These are phyloP conservation scores for Cryptus armator DNA, from an alignment of 2,888 invertebrate species.

Conservation along the genomic window DNA sequence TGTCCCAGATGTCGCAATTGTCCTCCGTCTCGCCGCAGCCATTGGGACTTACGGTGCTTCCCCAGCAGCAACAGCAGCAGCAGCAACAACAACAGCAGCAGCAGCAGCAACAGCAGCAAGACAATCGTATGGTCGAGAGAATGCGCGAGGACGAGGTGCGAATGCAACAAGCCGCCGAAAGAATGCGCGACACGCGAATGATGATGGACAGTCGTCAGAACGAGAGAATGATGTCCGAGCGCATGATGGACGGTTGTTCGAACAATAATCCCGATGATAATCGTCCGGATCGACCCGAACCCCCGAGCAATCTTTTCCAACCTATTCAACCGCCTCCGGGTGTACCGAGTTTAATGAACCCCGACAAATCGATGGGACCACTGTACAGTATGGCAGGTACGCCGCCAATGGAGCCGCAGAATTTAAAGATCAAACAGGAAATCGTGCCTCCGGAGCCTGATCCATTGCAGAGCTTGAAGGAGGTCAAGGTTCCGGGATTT, in stretches of 20 bases:
- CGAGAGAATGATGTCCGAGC: constrained; percentile 63
- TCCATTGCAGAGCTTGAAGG: constrained; percentile 92
- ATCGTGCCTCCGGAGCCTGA: constrained; percentile 88
- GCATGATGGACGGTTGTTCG: constrained; percentile 64
- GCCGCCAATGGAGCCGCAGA: constrained; percentile 88
- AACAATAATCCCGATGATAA: constrained; percentile 71
- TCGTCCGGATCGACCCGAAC: constrained; percentile 74
- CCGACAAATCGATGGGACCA: constrained; percentile 73
- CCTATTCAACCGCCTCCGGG: constrained; percentile 79
- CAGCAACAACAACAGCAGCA: constrained; percentile 70
- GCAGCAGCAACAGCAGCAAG: constrained; percentile 68
- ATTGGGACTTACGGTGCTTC: constrained; percentile 81
- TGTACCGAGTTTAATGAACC: constrained; percentile 51
- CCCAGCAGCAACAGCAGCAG: constrained; percentile 66
- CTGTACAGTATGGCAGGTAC: constrained; percentile 81
- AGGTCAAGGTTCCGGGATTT: constrained; percentile 92
- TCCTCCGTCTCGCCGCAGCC: constrained; percentile 80
- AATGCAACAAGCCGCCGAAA: constrained; percentile 63
- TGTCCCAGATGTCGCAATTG: constrained; percentile 80
- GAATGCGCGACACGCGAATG: constrained; percentile 64
- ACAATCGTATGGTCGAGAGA: constrained; percentile 78
- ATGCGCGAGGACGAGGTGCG: constrained; percentile 70
- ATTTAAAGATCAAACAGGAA: constrained; percentile 91
- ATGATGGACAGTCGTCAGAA: constrained; percentile 71
- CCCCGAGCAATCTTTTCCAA: constrained; percentile 79